Base-by-base conservation (phyloP, 2,797 vertebrate genomes). In the Sebastiscus tertius region DNA sequence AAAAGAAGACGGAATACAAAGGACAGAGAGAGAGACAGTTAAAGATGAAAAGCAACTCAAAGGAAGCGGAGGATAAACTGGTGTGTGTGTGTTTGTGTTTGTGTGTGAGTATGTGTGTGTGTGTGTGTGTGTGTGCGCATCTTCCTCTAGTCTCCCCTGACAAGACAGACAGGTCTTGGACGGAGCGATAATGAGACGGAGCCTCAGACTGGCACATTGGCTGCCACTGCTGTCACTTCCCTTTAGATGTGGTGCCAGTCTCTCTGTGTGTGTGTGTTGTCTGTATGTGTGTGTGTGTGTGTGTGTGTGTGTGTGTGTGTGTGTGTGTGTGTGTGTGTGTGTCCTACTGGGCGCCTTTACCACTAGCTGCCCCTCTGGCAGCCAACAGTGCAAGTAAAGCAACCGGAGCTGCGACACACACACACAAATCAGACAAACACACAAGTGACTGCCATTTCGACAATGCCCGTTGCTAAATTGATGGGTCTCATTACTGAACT, bases 111-210 rank as follows among this genome's bases (percentile, higher is more conserved):
- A 24, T 66, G 52, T 65, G 65, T 55, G 60, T 71, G 27, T 68
- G 22, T 65, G 22, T 68, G 24, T 69, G 31, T 67, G 62, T 66
- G 55, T 78, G 70, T 46, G 26, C 36, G 8, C 4, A 0, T 63
- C 14, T 81, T 26, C 54, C 79, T 79, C 75, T 66, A 55, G 79
- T 83, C 75, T 86, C 69, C 65, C 71, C 83, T 88, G 92, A 91
- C 83, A 88, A 84, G 83, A 77, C 76, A 81, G 84, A 89, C 88
- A 92, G 91, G 88, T 89, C 81, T 89, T 90, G 87, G 89, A 93
- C 87, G 79, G 82, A 85, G 88, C 29, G 85, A 91, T 94, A 95
- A 95, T 94, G 89, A 92, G 89, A 92, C 84, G 83, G 52, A 87
- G 88, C 72, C 68, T 86, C 86, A 89, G 87, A 81, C 82, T 80